phyloP scores from a whole-genome alignment of 2,888 invertebrate species.

The Panzeria rudis region DNA sequence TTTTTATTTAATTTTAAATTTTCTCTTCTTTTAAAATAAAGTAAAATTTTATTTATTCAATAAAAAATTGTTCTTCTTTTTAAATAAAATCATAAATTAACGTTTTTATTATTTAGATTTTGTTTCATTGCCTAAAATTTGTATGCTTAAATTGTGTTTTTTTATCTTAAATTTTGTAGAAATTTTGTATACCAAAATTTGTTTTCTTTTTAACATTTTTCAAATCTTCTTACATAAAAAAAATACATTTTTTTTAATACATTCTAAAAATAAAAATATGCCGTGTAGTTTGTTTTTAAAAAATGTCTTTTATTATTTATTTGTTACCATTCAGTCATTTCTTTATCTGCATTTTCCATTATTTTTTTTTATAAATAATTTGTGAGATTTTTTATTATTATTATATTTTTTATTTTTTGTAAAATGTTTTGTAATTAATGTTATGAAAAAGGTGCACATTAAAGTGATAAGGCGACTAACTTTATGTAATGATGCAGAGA shows the following conservation, averaged over 20 bases:
- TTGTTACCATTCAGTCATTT: constrained; percentile 70
- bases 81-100: constrained; percentile 64
- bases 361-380: constrained; percentile 28
- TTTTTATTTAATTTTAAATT: constrained; percentile 15
- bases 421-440: constrained; percentile 39
- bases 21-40: constrained; percentile 52
- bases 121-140: constrained; percentile 70
- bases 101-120: constrained; percentile 52
- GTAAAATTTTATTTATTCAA: constrained; percentile 55
- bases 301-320: constrained; percentile 44
- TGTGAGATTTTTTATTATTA: constrained; percentile 14
- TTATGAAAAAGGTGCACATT: neutral
- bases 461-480: neutral
- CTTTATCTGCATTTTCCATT: constrained; percentile 39
- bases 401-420: constrained; percentile 11
- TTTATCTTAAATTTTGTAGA: constrained; percentile 64
- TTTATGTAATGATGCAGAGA: neutral
- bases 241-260: constrained; percentile 67
- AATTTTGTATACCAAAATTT: constrained; percentile 72
- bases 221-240: constrained; percentile 70
- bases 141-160: constrained; percentile 51
- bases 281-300: constrained; percentile 59
- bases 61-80: constrained; percentile 50
- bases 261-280: constrained; percentile 71
- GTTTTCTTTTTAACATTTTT: constrained; percentile 69